Conservation (phyloP, 2,113 vertebrate species). For the Amazona guildingii region DNA sequence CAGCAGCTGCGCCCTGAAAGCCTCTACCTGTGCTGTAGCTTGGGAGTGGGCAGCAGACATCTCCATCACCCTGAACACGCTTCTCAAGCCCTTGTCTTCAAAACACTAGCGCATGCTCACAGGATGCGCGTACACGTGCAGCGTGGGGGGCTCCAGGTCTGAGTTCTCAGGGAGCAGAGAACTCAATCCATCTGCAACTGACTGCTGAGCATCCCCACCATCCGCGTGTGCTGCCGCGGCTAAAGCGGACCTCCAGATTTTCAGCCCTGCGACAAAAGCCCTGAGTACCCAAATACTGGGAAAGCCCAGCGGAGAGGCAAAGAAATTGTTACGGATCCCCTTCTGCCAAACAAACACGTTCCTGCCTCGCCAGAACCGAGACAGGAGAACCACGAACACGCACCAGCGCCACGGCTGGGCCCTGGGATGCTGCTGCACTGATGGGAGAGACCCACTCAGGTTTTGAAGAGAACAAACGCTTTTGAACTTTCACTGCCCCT, state of each 20-base stretch:
- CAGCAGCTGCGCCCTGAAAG: not conserved
- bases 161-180: not conserved
- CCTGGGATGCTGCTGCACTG: rapidly evolving
- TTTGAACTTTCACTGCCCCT: not conserved
- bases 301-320: not conserved
- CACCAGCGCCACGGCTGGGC: rapidly evolving
- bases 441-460: not conserved
- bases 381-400: rapidly evolving
- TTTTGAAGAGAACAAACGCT: not conserved
- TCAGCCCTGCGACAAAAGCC: not conserved
- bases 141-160: not conserved
- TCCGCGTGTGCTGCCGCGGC: rapidly evolving
- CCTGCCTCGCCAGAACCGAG: not conserved
- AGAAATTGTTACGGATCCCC: not conserved
- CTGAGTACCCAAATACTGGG: rapidly evolving
- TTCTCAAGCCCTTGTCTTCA: not conserved
- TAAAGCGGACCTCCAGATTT: rapidly evolving
- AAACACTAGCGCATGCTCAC: rapidly evolving
- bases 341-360: rapidly evolving
- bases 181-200: not conserved
- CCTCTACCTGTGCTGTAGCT: not conserved
- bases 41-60: rapidly evolving
- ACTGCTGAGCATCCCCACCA: not conserved
- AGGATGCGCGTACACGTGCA: rapidly evolving
- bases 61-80: not conserved